phyloP scores from a whole-genome alignment of 2,113 vertebrate species.

The Mesoclemmys tuberculata region DNA sequence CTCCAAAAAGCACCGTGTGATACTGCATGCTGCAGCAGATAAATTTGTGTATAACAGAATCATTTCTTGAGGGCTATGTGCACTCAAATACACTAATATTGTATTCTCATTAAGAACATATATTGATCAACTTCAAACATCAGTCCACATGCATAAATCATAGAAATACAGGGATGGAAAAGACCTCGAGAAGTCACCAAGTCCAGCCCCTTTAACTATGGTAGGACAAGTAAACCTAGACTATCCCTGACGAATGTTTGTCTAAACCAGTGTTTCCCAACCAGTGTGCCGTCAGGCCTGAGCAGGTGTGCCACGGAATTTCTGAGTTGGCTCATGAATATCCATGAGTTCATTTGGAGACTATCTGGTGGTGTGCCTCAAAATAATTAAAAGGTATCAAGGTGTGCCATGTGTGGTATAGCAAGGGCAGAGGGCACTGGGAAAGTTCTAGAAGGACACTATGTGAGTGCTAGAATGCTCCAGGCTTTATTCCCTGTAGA shows the following conservation, averaged over 20 bases:
- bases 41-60: neutral
- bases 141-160: neutral
- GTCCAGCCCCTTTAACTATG: neutral
- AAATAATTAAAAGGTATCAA: too few relatives aligned
- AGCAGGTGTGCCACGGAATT: too few relatives aligned
- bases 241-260: neutral
- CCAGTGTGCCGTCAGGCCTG: too few relatives aligned
- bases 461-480: too few relatives aligned
- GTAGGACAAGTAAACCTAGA: neutral
- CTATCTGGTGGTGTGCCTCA: too few relatives aligned
- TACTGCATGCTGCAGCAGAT: neutral
- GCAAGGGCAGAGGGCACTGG: too few relatives aligned
- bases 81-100: neutral
- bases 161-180: neutral
- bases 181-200: neutral
- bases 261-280: too few relatives aligned
- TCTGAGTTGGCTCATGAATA: too few relatives aligned
- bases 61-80: neutral
- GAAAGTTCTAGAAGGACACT: too few relatives aligned
- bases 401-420: too few relatives aligned
- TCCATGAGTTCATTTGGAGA: too few relatives aligned
- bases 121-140: neutral
- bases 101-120: neutral
- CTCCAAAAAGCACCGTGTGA: neutral
- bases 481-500: too few relatives aligned